Evolutionary conservation across 1,140 invertebrate species (phyloP).

Genomic region (Medauroidea extradentata): DNA sequence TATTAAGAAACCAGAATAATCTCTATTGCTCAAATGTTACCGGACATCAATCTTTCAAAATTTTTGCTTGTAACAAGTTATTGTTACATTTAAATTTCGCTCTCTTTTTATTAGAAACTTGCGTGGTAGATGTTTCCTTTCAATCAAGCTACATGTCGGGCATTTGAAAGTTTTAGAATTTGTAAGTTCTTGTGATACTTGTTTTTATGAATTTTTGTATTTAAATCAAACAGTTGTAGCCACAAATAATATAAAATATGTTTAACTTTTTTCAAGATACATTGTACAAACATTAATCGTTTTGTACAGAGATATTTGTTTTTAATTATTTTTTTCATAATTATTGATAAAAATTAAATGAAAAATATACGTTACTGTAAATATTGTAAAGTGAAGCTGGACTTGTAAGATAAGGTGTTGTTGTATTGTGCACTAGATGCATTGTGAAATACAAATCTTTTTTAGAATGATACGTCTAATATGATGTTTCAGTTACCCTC

Average conservation of each 20-base stretch:
- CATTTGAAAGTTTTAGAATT: not conserved
- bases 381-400: slow-evolving; percentile 52
- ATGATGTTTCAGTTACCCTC: no score
- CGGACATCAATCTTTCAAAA: no score
- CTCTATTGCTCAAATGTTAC: no score
- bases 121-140: not conserved
- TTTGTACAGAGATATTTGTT: slow-evolving; percentile 32
- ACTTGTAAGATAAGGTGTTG: slow-evolving; percentile 56
- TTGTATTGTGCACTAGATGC: slow-evolving; percentile 54
- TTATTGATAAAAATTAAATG: slow-evolving; percentile 14
- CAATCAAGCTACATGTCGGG: not conserved
- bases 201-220: not conserved
- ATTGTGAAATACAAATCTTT: slow-evolving; percentile 25
- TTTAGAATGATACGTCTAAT: slow-evolving; percentile 17
- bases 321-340: slow-evolving; percentile 23
- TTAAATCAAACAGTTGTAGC: no score
- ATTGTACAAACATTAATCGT: slow-evolving; percentile 27
- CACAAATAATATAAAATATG: no score
- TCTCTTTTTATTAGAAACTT: slow-evolving; percentile 32
- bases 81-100: no score
- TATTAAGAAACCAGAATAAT: no score
- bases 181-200: slow-evolving; percentile 1
- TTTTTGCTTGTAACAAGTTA: no score
- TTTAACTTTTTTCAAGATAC: slow-evolving; percentile 1
- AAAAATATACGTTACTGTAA: slow-evolving; percentile 41